A percentile compares a stretch with the other conserved stretches of the same genome.
Conservation (phyloP, 2,113 vertebrate genomes). For the Agelaius tricolor region DNA sequence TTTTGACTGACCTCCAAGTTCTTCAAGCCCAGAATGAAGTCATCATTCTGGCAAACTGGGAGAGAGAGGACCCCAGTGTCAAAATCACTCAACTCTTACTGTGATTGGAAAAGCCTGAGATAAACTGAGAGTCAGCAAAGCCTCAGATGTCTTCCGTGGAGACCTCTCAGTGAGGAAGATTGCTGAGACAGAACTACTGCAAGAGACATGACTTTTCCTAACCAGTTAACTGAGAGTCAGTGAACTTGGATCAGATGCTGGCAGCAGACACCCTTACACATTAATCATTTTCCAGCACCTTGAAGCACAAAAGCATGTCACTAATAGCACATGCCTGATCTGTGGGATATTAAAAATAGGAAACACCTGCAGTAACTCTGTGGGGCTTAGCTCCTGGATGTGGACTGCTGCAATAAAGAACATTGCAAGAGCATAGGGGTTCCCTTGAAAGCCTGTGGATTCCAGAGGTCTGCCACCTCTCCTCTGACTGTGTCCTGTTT, state of each 20-base stretch:
- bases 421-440: background rate
- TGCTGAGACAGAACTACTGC: background rate
- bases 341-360: background rate
- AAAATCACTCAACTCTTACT: background rate
- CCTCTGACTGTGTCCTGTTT: background rate
- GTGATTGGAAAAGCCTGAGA: background rate
- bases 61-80: background rate
- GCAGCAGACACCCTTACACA: background rate
- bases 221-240: background rate
- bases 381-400: background rate
- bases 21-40: background rate
- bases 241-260: background rate
- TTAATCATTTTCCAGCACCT: background rate
- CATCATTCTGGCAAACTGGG: background rate
- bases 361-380: slow-evolving; percentile 5
- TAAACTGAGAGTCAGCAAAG: background rate
- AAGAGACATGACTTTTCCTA: background rate
- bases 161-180: background rate
- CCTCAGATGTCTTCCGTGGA: background rate
- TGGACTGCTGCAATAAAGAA: background rate
- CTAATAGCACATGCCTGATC: background rate
- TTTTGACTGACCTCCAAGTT: slow-evolving; percentile 5
- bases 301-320: background rate
- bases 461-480: background rate
- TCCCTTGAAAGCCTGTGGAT: background rate